Base-by-base conservation (phyloP, 2,113 vertebrate species). In the Melierax canorus region DNA sequence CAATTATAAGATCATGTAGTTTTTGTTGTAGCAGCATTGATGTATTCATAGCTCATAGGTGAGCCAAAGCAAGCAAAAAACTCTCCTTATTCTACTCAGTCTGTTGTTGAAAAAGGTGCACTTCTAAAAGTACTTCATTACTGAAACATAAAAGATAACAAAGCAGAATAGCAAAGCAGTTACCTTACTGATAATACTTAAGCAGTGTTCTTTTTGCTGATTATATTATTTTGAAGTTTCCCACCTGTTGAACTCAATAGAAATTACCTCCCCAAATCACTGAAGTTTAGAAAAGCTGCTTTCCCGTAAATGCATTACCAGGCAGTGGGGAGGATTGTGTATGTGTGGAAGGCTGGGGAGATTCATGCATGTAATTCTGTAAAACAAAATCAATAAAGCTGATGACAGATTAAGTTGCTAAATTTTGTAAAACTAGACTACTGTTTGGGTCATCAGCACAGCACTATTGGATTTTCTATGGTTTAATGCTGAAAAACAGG, bases 351-450 rank as follows among this genome's bases (percentile, higher is more conserved):
- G 88, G 94, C 96, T 89, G 91, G 88, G 66, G 89, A 95, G 79
- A 94, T 88, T 95, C 93, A 93, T 89, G 91, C 83, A 73, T 94
- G 85, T 97, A 96, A 96, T 96, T 80, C 97, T 95, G 83, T 97
- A 95, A 97, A 98, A 96, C 90, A 97, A 98, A 97, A 98, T 98
- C 98, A 97, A 98, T 98, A 97, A 93, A 94, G 95, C 96, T 95
- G 94, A 96, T 96, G 80, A 90, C 95, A 97, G 97, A 97, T 98
- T 98, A 97, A 96, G 91, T 96, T 94, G 87, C 85, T 96, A 95
- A 97, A 92, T 92, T 97, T 96, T 95, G 90, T 95, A 97, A 96
- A 96, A 94, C 94, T 96, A 95, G 96, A 98, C 97, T 97, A 90
- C 91, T 95, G 92, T 96, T 97, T 68, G 91, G 92, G 96, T 97